These are phyloP conservation scores for Eupleurogrammus muticus DNA, from an alignment of 2,797 vertebrate species.

Conservation along the genomic window DNA sequence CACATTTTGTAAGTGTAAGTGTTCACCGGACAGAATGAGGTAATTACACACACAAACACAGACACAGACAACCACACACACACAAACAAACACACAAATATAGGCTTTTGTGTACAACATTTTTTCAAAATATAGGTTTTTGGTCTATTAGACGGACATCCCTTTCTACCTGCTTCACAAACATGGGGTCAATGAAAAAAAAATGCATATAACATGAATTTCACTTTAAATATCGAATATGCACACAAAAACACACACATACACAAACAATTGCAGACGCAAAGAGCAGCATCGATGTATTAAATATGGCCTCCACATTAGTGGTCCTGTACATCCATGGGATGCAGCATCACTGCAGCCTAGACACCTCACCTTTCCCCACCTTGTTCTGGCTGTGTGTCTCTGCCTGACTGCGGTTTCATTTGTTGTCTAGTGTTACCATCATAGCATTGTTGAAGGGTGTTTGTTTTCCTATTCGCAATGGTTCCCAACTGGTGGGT, in stretches of 20 bases:
- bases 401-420: background rate
- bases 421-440: background rate
- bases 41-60: slow-evolving; percentile 29
- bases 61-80: too few species aligned
- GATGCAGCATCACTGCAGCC: slow-evolving; percentile 16
- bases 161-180: too few species aligned
- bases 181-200: too few species aligned
- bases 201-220: too few species aligned
- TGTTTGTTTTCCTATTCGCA: slow-evolving; percentile 19
- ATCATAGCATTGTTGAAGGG: background rate
- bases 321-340: slow-evolving; percentile 6
- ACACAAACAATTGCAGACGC: slow-evolving; percentile 10
- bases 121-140: too few species aligned
- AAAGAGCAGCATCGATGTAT: slow-evolving; percentile 22
- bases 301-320: slow-evolving; percentile 19
- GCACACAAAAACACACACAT: slow-evolving; percentile 6
- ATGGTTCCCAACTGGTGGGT: background rate
- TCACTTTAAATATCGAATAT: too few species aligned
- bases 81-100: too few species aligned
- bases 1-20: slow-evolving; percentile 15
- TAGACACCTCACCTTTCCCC: slow-evolving; percentile 5
- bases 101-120: too few species aligned
- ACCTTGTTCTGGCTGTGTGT: background rate
- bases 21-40: slow-evolving; percentile 3
- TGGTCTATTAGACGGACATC: too few species aligned